Percentiles rank a stretch among this genome's conserved stretches.
Conservation (phyloP, 2,888 invertebrate genomes). For the Acanthacorydalis orientalis region DNA sequence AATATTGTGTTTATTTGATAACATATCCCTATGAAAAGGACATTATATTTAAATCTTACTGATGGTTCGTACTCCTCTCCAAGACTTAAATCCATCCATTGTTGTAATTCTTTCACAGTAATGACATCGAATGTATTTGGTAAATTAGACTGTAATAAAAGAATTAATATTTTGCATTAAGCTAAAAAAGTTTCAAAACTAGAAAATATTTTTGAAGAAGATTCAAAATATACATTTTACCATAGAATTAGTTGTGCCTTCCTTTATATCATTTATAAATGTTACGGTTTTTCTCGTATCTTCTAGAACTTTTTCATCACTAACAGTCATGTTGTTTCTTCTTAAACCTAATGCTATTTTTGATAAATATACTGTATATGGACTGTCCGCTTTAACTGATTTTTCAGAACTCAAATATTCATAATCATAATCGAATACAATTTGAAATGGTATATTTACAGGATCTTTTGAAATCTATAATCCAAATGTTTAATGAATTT, state of each 20-base stretch:
- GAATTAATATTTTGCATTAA: too few relatives aligned
- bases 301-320: not conserved
- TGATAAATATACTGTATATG: not conserved
- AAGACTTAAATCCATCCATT: conserved; percentile 14
- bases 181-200: too few relatives aligned
- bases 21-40: too few relatives aligned
- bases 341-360: not conserved
- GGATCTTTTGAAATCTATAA: not conserved
- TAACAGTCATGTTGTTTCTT: not conserved
- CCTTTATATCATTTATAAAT: not conserved
- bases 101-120: conserved; percentile 13
- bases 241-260: not conserved
- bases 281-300: not conserved
- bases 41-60: not conserved
- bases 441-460: not conserved
- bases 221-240: too few relatives aligned
- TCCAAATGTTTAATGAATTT: too few relatives aligned
- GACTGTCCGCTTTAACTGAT: not conserved
- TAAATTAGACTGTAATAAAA: too few relatives aligned
- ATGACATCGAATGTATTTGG: not conserved
- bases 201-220: too few relatives aligned
- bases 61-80: conserved; percentile 6
- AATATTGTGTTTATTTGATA: too few relatives aligned
- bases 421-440: not conserved
- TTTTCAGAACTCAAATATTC: not conserved